phyloP scores from a whole-genome alignment of 35 echinoderm and acorn worm species.

The Strongylocentrotus purpuratus region DNA sequence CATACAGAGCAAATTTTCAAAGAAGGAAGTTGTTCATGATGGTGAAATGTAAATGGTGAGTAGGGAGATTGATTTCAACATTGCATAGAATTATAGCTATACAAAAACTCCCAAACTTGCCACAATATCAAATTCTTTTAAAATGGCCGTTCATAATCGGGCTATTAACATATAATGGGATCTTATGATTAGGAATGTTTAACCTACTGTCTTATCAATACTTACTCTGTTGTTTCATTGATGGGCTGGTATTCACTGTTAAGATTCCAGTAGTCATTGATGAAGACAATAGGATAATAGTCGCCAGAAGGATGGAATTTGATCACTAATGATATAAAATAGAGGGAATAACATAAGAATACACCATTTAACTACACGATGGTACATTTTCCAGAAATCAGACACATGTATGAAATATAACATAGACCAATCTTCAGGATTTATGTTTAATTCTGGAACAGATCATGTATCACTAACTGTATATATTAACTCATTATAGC shows the following conservation, averaged over 20 bases:
- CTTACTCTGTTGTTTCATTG: constrained; percentile 99
- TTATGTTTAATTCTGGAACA: not conserved
- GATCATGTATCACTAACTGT: no score
- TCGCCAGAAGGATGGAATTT: constrained; percentile 87
- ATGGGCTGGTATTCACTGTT: constrained; percentile 93
- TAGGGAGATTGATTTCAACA: not conserved
- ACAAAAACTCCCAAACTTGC: not conserved
- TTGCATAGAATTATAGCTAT: not conserved
- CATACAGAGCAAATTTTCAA: no score
- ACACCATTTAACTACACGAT: not conserved
- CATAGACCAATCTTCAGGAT: not conserved
- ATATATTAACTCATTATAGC: no score
- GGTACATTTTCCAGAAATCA: not conserved
- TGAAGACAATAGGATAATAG: constrained; percentile 93
- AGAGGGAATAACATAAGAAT: constrained; percentile 31
- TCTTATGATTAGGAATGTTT: no score
- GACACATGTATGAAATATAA: not conserved
- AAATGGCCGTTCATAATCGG: not conserved
- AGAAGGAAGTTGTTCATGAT: no score
- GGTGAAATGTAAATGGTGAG: no score
- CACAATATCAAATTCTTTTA: not conserved
- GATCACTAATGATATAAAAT: constrained; percentile 63
- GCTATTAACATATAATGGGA: no score
- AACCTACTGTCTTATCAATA: constrained; percentile 3
- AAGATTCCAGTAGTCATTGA: constrained; percentile 99